Percentiles rank a stretch among this genome's conserved stretches.
These are phyloP conservation scores for Neodontobutis hainanensis DNA, from an alignment of 2,113 vertebrate genomes.

Conservation along the genomic window DNA sequence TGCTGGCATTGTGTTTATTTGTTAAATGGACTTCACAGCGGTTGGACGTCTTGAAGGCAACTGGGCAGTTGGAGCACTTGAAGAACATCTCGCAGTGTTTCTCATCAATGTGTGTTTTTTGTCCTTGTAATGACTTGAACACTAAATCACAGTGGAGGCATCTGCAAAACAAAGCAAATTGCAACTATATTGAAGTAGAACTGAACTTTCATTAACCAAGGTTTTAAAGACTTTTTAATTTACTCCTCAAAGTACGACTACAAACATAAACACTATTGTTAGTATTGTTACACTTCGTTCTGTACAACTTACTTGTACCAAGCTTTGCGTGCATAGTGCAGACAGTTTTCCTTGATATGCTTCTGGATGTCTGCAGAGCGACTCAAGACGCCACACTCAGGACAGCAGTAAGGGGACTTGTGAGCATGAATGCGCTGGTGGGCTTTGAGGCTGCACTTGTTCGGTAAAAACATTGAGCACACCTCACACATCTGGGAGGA, in stretches of 20 bases:
- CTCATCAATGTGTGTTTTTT: constrained; percentile 91
- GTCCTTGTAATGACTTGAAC: constrained; percentile 86
- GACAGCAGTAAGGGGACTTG: constrained; percentile 95
- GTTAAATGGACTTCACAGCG: constrained; percentile 84
- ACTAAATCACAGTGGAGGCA: constrained; percentile 94
- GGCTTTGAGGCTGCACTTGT: constrained; percentile 92
- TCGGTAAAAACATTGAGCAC: constrained; percentile 95
- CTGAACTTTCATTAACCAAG: no score
- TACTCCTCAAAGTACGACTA: no score
- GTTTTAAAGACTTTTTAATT: no score
- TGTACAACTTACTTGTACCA: constrained; percentile 86
- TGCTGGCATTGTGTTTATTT: constrained; percentile 82
- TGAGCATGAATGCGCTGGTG: constrained; percentile 92
- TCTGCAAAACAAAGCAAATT: constrained; percentile 68
- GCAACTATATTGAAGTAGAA: no score
- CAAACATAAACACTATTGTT: background rate
- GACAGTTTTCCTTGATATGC: constrained; percentile 95
- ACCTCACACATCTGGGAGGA: constrained; percentile 85
- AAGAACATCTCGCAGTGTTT: constrained; percentile 93
- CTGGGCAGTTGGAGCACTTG: constrained; percentile 91
- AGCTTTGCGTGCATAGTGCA: constrained; percentile 93
- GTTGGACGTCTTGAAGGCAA: constrained; percentile 91
- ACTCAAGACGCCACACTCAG: constrained; percentile 90
- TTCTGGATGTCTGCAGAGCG: constrained; percentile 93
- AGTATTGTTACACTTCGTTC: background rate